phyloP scores from a whole-genome alignment of 2,113 vertebrate species.

The Nerophis ophidion region DNA sequence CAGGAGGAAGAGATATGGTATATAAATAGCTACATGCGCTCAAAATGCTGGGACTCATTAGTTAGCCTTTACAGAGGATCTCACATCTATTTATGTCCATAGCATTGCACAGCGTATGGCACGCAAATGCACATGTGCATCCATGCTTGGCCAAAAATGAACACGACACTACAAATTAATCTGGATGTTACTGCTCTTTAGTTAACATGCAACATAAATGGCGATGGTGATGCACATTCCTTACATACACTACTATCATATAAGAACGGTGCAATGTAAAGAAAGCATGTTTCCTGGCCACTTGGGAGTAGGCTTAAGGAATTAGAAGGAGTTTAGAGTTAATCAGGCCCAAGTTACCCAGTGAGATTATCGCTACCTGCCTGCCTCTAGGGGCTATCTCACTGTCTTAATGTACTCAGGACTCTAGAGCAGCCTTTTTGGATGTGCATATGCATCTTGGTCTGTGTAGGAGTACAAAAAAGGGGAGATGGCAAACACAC shows the following conservation, averaged over 20 bases:
- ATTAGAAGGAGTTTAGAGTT: constrained; percentile 70
- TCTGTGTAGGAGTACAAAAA: constrained; percentile 6
- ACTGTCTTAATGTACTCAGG: constrained; percentile 24
- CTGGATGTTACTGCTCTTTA: not conserved
- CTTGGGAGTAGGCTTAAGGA: constrained; percentile 62
- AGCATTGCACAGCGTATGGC: constrained; percentile 12
- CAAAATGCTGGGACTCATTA: constrained; percentile 58
- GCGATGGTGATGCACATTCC: not conserved
- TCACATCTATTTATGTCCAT: constrained; percentile 51
- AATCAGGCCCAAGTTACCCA: constrained; percentile 64
- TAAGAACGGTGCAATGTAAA: constrained; percentile 31
- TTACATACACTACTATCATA: constrained; percentile 1
- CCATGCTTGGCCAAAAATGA: constrained; percentile 15
- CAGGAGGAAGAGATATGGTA: constrained; percentile 30
- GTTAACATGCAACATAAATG: not conserved
- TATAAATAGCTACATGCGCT: constrained; percentile 59
- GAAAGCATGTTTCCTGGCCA: constrained; percentile 58
- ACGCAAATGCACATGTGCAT: constrained; percentile 38
- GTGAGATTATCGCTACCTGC: constrained; percentile 65
- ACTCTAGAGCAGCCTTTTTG: constrained; percentile 2
- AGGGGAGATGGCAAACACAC: constrained; percentile 26
- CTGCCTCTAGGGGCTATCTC: constrained; percentile 43
- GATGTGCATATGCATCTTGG: not conserved
- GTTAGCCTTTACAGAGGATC: constrained; percentile 48
- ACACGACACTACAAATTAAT: not conserved